Evolutionary conservation across 2,888 invertebrate species (phyloP).

Genomic region (Hydrotaea cyrtoneurina): DNA sequence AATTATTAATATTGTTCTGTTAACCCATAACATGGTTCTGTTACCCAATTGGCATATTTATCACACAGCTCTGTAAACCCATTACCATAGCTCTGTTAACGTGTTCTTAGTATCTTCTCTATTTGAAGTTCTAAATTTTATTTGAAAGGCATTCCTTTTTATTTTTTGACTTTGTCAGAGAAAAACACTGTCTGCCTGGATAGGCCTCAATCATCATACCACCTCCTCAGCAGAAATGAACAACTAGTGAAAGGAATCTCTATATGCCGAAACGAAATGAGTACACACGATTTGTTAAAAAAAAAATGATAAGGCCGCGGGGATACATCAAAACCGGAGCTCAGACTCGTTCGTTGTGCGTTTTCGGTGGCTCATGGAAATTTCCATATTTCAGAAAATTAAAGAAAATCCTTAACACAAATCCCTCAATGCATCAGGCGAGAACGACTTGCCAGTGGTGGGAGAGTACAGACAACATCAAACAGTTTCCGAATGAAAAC

Average conservation of each 20-base stretch:
- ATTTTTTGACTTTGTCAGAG: too few species aligned
- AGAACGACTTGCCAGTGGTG: not conserved
- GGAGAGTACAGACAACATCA: not conserved
- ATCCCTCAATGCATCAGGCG: not conserved
- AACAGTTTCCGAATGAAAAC: not conserved
- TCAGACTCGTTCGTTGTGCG: not conserved
- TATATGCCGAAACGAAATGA: too few species aligned
- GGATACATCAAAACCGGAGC: not conserved
- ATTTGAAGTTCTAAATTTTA: too few species aligned
- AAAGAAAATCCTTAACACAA: conserved; percentile 2
- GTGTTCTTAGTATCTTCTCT: too few species aligned
- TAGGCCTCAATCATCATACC: not conserved
- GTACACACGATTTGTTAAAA: not conserved
- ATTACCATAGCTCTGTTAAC: too few species aligned
- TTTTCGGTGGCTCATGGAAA: not conserved
- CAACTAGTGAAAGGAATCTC: not conserved
- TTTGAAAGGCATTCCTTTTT: too few species aligned
- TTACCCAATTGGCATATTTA: too few species aligned
- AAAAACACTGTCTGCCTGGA: too few species aligned
- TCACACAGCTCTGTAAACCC: too few species aligned
- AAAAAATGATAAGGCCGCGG: conserved; percentile 8
- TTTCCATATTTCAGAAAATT: conserved; percentile 1
- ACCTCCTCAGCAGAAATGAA: not conserved
- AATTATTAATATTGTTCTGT: too few species aligned
- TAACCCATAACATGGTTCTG: too few species aligned